phyloP scores from a whole-genome alignment of 2,113 vertebrate species.

The Anseranas semipalmata region DNA sequence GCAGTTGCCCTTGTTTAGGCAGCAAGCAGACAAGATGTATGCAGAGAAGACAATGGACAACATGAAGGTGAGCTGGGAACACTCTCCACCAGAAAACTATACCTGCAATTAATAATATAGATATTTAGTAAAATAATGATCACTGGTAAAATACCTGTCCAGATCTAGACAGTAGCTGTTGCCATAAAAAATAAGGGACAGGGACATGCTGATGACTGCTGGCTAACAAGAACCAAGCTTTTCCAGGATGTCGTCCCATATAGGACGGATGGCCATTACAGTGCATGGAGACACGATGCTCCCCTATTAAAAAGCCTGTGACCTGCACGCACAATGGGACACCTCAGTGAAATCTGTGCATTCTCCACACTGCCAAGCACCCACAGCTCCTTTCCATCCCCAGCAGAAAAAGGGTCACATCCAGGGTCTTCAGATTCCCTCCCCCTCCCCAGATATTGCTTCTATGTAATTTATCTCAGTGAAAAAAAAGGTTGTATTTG shows the following conservation, averaged over 20 bases:
- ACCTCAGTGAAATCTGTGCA: not conserved
- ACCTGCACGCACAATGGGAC: not conserved
- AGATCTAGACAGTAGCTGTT: not conserved
- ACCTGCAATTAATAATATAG: conserved; percentile 22
- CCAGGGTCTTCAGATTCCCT: not conserved
- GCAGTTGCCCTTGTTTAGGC: conserved; percentile 55
- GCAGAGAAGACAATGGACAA: conserved; percentile 44
- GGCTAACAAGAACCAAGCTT: not conserved
- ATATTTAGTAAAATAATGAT: not conserved
- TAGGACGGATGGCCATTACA: not conserved
- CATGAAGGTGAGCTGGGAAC: conserved; percentile 69
- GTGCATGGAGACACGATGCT: accelerated
- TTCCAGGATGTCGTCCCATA: not conserved
- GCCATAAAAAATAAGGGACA: not conserved
- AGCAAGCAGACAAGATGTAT: conserved; percentile 73
- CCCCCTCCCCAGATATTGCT: not conserved
- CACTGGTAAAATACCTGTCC: not conserved
- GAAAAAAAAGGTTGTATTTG: not conserved
- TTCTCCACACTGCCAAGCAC: not conserved
- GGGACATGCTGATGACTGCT: not conserved
- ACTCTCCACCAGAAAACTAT: not conserved
- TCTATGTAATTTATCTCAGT: not conserved
- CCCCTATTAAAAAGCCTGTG: not conserved
- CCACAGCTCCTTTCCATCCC: not conserved
- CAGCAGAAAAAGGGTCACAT: not conserved